phyloP scores from a whole-genome alignment of 2,888 invertebrate species.

The Polyommatus iphigenia region DNA sequence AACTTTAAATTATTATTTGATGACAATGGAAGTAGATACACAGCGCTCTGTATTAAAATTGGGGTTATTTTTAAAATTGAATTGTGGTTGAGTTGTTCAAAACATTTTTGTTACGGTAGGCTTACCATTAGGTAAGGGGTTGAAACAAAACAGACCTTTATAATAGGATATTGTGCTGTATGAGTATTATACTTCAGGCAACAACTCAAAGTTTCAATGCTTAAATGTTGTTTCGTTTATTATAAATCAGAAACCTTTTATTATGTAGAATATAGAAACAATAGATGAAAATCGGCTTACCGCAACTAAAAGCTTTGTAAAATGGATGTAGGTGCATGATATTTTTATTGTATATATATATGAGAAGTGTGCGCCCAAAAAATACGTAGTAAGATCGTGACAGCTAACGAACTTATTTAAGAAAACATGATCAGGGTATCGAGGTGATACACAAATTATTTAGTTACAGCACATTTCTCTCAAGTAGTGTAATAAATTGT shows the following conservation, averaged over 20 bases:
- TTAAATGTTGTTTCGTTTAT: background rate
- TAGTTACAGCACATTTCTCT: conserved; percentile 2
- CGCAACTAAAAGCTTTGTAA: background rate
- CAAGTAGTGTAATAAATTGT: background rate
- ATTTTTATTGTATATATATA: no score
- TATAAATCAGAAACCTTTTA: background rate
- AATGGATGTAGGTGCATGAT: background rate
- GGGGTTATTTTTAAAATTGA: background rate
- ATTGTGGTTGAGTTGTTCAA: background rate
- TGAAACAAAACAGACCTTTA: background rate
- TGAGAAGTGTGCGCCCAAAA: background rate
- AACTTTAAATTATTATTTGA: no score
- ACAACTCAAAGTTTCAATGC: background rate
- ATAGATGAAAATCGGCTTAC: background rate
- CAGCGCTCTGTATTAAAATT: no score
- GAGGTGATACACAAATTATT: conserved; percentile 7
- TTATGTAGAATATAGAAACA: background rate
- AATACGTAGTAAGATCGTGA: background rate
- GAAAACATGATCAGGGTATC: conserved; percentile 3
- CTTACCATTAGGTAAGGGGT: background rate
- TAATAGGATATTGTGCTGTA: background rate
- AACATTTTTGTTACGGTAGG: background rate
- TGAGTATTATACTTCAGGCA: background rate
- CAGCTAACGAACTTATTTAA: conserved; percentile 9
- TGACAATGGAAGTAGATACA: no score